Evolutionary conservation across 2,888 invertebrate genomes (phyloP), one percentile per base, ranked within the genome.

Genomic region (Euzetes globulus): DNA sequence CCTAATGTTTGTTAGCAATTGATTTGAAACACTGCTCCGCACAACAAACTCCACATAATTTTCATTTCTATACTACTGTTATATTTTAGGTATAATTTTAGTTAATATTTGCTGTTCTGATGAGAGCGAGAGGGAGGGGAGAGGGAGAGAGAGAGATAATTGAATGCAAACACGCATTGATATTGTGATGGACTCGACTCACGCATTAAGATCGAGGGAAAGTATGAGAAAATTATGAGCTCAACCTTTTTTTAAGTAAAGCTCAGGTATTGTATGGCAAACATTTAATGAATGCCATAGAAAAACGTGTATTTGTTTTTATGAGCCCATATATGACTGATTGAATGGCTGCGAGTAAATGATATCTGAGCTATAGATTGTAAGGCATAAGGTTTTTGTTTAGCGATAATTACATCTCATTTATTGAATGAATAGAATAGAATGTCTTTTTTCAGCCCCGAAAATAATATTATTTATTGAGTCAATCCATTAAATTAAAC

Each of bases 141-240:
- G 13, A 4, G 41, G 13, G 41, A 60, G 33, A 60, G 33, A 68
- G 33, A 11, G 19, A 11, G 41, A 3, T 68, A 68, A 68, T 68
- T 68, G 68, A 68, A 68, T 68, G 68, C 19, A 68, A 68, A 33
- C 68, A 68, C 68, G 68, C 41, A 68, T 68, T 41, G 3, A 68
- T 68, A 6, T n/a, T 68, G 22, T 68, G 68, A 68, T 68, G 37
- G 68, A 68, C 68, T 19, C 22, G 68, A 68, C 68, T 68, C 68
- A 68, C 68, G 68, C 68, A 68, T 68, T 68, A 5, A 29, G 27
- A 41, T 68, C 19, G 13, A 37, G 15, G 9, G 4, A 37, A 27
- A 9, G 25, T 25, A 60, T 41, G 6, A 4, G 19, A 50, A n/a
- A 17, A 41, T 68, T 41, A 15, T 63, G 33, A 63, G 37, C 33